Evolutionary conservation across 2,888 invertebrate species (phyloP), one percentile per base, ranked within the genome.

Genomic region (Lepidocyrtoides sp.): DNA sequence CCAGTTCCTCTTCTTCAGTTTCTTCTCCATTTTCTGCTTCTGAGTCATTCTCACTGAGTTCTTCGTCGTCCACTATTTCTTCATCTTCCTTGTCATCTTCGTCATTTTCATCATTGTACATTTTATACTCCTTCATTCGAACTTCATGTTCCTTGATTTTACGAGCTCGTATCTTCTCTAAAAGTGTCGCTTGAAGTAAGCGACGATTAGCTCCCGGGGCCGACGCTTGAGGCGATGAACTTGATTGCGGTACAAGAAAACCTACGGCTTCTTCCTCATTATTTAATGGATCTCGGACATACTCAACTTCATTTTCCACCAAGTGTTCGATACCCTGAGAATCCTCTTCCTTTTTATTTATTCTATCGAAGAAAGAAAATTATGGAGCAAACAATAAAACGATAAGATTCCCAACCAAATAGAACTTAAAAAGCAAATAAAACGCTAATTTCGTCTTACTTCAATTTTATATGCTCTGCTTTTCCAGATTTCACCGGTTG

Each of bases 401-500:
- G n/a, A n/a, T 23, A 41, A 60, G 23, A 17, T 57, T 51, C 8
- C 4, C 36, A 8, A 17, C 26, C 63, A 63, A 29, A 66, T 44
- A 14, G 48, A 23, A 2, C 44, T 23, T 89, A 54, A 79, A 96
- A 95, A n/a, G n/a, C n/a, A n/a, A n/a, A n/a, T n/a, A n/a, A n/a
- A n/a, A n/a, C n/a, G n/a, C n/a, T n/a, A n/a, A n/a, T n/a, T n/a
- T n/a, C n/a, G n/a, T n/a, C 96, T 94, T 96, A 95, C 95, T 96
- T 95, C 93, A 96, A 95, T 94, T 96, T 95, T 94, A 96, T 95
- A 95, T 96, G 95, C 92, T 95, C 94, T 95, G 96, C 96, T 84
- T 95, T 96, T 0, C 95, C 95, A 41, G 96, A 96, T 90, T 96
- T 96, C 0, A 95, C 72, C 2, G 91, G 94, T 60, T 96, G 96